Evolutionary conservation across 2,888 invertebrate genomes (phyloP).

Genomic region (Diaphora mendica): DNA sequence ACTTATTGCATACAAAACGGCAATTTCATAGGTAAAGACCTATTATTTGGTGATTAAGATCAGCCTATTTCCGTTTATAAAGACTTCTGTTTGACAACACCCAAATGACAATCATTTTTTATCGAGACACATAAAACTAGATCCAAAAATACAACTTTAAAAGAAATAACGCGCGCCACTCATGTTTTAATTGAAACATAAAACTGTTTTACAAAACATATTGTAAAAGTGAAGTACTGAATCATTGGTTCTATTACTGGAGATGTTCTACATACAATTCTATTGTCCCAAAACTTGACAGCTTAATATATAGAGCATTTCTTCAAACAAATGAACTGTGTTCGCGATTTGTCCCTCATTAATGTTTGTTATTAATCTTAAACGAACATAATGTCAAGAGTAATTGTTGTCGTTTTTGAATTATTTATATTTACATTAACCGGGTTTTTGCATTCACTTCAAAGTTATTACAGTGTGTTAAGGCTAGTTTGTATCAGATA

Average conservation of each 20-base stretch:
- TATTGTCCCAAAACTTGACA: conserved; percentile 33
- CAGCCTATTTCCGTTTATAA: neutral
- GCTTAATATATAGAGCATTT: conserved; percentile 27
- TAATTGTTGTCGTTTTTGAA: conserved; percentile 14
- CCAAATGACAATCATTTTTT: neutral
- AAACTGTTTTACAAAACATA: neutral
- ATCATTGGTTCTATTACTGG: conserved; percentile 18
- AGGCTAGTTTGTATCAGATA: neutral
- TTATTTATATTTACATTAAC: conserved; percentile 5
- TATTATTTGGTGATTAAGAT: neutral
- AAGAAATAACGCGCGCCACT: neutral
- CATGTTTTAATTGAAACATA: conserved; percentile 1
- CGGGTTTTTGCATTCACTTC: conserved; percentile 1
- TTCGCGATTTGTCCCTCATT: conserved; percentile 21
- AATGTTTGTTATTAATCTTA: conserved; percentile 9
- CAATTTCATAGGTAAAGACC: too few relatives aligned
- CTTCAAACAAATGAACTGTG: conserved; percentile 25
- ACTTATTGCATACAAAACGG: too few relatives aligned
- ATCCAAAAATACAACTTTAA: neutral
- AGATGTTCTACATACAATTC: conserved; percentile 23
- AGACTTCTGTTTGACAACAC: neutral
- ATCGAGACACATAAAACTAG: neutral
- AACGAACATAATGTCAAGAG: conserved; percentile 9
- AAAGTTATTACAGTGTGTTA: neutral
- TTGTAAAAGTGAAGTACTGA: neutral